Base-by-base conservation (phyloP, 2,113 vertebrate species). In the Hystrix cristata region DNA sequence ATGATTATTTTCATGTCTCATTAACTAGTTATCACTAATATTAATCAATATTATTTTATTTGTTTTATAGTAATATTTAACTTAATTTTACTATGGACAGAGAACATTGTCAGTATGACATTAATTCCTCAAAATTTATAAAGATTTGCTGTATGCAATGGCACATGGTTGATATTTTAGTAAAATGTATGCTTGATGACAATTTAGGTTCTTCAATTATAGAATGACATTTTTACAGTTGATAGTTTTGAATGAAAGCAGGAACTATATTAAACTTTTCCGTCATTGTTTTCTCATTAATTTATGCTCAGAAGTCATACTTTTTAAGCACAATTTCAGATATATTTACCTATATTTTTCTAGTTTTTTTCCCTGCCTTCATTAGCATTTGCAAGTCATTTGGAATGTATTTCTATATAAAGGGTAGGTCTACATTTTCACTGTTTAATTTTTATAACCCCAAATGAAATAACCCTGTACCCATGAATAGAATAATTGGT, bases 341-440 rank as follows among this genome's bases (percentile, higher is more conserved):
- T 80, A 64, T 27, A 55, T 60, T 62, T 14, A 65, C 19, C 7
- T 72, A 55, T 64, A 48, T 67, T 57, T 72, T 91, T 71, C 34
- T 76, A 69, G 10, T 80, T 72, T 87, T 74, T 69, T 48, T 51
- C 27, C 34, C 29, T 72, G 21, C 59, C 25, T 87, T 87, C 5
- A 16, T 81, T 95, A 55, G 14, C 34, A 87, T 62, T 95, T n/a
- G 14, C 21, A 87, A 74, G 27, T 14, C n/a, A 71, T 62, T 53
- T 71, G 14, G 18, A 71, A 86, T 91, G 87, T 69, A 72, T 91
- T 91, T 91, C 6, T 14, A 8, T 86, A 91, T 80, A 69, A 55
- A 34, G 0, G 71, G 2, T 43, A 53, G 27, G 2, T 21, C 69
- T 80, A 62, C 18, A 79, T 53, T 79, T 51, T 79, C 67, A 76